Base-by-base conservation (phyloP, 2,113 vertebrate genomes). In the Psilopsiagon aurifrons region DNA sequence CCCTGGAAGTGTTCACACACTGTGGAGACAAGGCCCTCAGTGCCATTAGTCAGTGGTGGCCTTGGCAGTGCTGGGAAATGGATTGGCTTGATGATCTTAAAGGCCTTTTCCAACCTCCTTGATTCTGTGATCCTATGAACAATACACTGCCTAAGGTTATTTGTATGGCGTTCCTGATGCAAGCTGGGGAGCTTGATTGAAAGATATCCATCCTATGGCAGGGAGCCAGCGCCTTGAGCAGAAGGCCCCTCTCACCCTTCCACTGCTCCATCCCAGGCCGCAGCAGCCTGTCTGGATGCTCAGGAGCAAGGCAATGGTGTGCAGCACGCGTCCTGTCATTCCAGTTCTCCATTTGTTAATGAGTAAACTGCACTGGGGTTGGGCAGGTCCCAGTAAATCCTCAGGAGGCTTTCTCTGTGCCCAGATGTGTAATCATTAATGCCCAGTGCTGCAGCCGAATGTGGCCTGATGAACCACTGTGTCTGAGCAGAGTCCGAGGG, bases 271-370 rank as follows among this genome's bases (percentile, higher is more conserved):
- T 70, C 35, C 46, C 91, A 60, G 39, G 76, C 73, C 78, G 27
- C 9, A 23, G 51, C n/a, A 20, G 35, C 0, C 59, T 59, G 55
- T 74, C 15, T 0, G 7, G 35, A 7, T 69, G 62, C 49, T 25
- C 57, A 22, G 51, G 51, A 89, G 74, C 49, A 14, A 57, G 39
- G 76, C 0, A 0, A 68, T 10, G 3, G 11, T 18, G 25, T 54
- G 47, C 17, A 31, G 68, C 11, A 17, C 2, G 0, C 4, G 3
- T 43, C 84, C 67, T 87, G 73, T 66, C 57, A 52, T 81, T 94
- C 90, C 92, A 83, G 90, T 52, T 75, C 81, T 81, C 71, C 6
- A 1, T 92, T 91, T 74, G 95, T 95, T 96, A 95, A 96, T 96
- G 41, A 96, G 96, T 97, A 95, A 96, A 86, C 88, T 49, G 85